Conservation (phyloP, 2,888 invertebrate species). For the Drosophila formosana region DNA sequence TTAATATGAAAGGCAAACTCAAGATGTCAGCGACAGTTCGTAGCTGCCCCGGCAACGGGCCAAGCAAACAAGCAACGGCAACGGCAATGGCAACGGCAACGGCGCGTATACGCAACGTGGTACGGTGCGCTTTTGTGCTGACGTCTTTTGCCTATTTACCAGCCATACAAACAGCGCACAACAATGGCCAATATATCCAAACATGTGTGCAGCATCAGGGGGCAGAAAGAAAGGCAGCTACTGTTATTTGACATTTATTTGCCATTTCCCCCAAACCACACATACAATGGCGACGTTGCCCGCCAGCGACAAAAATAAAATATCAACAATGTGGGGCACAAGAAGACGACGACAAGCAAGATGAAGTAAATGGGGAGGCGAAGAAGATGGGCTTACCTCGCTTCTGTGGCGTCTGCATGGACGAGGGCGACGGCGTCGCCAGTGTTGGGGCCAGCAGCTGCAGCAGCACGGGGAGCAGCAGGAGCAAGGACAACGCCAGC, state of each 20-base stretch:
- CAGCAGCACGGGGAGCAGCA: constrained; percentile 64
- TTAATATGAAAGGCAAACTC: constrained; percentile 58
- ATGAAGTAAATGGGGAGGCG: background rate
- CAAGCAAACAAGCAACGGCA: constrained; percentile 10
- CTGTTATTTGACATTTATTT: constrained; percentile 80
- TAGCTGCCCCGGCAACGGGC: constrained; percentile 6
- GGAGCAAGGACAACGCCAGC: constrained; percentile 53
- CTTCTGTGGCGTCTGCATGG: constrained; percentile 84
- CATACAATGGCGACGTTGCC: constrained; percentile 9
- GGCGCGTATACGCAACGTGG: constrained; percentile 75
- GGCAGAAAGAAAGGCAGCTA: constrained; percentile 25
- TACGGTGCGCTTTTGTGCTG: constrained; percentile 65
- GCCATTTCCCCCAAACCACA: constrained; percentile 67
- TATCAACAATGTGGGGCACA: background rate
- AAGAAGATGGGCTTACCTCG: constrained; percentile 79
- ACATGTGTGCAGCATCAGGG: constrained; percentile 38
- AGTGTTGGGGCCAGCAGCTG: constrained; percentile 80
- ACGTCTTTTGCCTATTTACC: constrained; percentile 59
- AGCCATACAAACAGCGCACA: constrained; percentile 33
- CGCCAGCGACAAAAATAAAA: constrained; percentile 24
- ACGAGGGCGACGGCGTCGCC: constrained; percentile 83
- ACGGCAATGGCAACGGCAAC: constrained; percentile 15
- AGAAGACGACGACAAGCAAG: background rate
- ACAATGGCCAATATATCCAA: constrained; percentile 61
- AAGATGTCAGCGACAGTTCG: constrained; percentile 62